A percentile compares a stretch with the other conserved stretches of the same genome.
Evolutionary conservation across 2,113 vertebrate genomes (phyloP).

Genomic region (Chauna torquata): DNA sequence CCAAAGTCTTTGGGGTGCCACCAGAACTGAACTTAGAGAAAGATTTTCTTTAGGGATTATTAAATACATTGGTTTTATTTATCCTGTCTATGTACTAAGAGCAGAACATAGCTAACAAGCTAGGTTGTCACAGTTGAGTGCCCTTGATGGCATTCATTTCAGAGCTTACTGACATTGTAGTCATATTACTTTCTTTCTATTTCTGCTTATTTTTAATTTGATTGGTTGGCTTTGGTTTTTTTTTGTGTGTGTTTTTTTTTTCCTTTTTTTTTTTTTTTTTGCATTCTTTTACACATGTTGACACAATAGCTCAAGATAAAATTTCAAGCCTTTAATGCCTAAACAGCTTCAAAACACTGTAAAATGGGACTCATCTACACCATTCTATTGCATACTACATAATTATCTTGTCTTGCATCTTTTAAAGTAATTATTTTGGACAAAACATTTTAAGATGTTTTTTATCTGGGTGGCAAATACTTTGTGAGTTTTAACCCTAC

Average conservation of each 20-base stretch:
- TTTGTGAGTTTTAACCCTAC: not conserved
- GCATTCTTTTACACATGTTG: not conserved
- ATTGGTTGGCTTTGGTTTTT: not conserved
- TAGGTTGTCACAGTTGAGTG: not conserved
- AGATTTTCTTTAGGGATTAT: not conserved
- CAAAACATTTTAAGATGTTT: not conserved
- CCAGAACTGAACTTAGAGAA: not conserved
- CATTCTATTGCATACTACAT: not conserved
- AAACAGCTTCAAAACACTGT: not conserved
- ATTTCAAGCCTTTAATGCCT: not conserved
- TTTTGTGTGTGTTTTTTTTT: not conserved
- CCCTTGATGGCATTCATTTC: not conserved
- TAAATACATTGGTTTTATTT: not conserved
- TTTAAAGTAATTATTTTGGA: not conserved
- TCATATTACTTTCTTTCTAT: not conserved
- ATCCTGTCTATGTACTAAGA: not conserved
- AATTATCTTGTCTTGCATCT: not conserved
- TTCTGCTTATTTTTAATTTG: not conserved
- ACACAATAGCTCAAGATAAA: not conserved
- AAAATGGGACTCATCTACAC: not conserved
- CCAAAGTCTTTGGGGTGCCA: not conserved
- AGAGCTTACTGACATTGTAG: not conserved
- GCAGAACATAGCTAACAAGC: not conserved
- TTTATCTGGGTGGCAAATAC: not conserved
- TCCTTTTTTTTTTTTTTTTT: not conserved